Evolutionary conservation across 1,140 invertebrate species (phyloP).

Genomic region (Hyles euphorbiae): DNA sequence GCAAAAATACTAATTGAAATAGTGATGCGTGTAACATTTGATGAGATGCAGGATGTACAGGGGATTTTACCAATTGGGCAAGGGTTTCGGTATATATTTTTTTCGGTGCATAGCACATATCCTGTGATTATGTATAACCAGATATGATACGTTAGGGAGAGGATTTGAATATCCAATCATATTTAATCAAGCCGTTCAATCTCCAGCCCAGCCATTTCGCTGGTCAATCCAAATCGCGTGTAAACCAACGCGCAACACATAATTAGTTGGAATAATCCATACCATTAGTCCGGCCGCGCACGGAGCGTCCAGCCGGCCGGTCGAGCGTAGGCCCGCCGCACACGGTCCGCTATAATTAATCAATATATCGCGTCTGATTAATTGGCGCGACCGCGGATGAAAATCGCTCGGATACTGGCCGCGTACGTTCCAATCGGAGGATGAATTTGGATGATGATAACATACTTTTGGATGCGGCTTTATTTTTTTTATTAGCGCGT

Average conservation of each 20-base stretch:
- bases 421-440: neutral
- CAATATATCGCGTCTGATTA: constrained; percentile 2
- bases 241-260: neutral
- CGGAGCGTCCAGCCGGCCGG: neutral
- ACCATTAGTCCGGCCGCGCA: neutral
- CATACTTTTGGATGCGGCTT: neutral
- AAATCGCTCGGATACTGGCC: neutral
- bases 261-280: constrained; percentile 3
- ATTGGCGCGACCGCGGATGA: neutral
- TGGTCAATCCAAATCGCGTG: too few relatives aligned
- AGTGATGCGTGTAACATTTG: too few relatives aligned
- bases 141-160: too few relatives aligned
- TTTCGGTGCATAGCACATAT: too few relatives aligned
- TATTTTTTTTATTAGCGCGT: neutral
- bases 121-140: too few relatives aligned
- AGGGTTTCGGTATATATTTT: too few relatives aligned
- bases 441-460: neutral
- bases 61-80: too few relatives aligned
- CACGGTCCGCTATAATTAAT: neutral
- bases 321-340: neutral
- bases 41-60: too few relatives aligned
- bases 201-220: too few relatives aligned
- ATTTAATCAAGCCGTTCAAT: too few relatives aligned
- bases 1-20: too few relatives aligned
- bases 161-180: too few relatives aligned